Conservation (phyloP, 2,113 vertebrate genomes). For the Alethe castanea region DNA sequence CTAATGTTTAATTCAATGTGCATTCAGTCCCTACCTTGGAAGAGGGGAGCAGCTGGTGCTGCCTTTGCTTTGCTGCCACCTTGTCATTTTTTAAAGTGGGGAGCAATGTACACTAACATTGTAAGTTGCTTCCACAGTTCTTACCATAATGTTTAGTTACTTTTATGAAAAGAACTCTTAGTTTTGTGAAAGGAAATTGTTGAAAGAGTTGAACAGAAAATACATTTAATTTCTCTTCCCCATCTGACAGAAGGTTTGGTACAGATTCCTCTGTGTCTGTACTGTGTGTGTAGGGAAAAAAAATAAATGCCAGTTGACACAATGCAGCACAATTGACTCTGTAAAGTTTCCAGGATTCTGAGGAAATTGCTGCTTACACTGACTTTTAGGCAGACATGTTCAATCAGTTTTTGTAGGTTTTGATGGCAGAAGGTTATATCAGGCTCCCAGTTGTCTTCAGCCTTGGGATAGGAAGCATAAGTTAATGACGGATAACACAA, state of each 20-base stretch:
- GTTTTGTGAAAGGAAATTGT: neutral
- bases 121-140: neutral
- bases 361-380: neutral
- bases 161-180: neutral
- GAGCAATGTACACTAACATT: neutral
- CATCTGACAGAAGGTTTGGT: neutral
- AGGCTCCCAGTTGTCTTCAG: neutral
- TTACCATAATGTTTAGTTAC: neutral
- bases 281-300: neutral
- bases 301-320: neutral
- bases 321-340: neutral
- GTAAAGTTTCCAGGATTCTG: neutral
- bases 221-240: neutral
- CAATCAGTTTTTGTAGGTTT: neutral
- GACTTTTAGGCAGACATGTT: neutral
- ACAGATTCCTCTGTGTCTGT: neutral
- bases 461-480: neutral
- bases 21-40: neutral
- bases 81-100: neutral
- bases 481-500: neutral
- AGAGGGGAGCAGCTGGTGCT: neutral
- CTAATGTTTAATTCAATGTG: constrained; percentile 12
- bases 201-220: neutral
- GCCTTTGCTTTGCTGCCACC: neutral
- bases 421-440: neutral